A percentile compares a stretch with the other conserved stretches of the same genome.
Evolutionary conservation across 2,113 vertebrate genomes (phyloP).

Genomic region (Epinephelus fuscoguttatus): DNA sequence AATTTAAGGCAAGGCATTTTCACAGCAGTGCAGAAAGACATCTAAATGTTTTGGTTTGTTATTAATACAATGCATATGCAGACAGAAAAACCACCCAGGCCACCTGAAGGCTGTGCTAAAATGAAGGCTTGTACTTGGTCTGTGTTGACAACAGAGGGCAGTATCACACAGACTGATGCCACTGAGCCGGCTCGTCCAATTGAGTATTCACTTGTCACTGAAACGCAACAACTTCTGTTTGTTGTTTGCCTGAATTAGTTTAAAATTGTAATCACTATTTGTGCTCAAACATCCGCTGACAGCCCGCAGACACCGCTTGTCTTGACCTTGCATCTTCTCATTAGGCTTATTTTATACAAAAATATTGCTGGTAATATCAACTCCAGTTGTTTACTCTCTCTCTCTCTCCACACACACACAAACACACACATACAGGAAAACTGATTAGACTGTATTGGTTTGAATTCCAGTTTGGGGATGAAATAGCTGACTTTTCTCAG

Average conservation of each 20-base stretch:
- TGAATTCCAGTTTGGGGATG: background rate
- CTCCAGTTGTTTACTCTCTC: background rate
- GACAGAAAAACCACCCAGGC: background rate
- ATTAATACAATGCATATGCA: background rate
- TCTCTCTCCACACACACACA: background rate
- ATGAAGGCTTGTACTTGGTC: conserved; percentile 33
- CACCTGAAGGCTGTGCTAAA: background rate
- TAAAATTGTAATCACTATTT: conserved; percentile 25
- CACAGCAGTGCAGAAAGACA: background rate
- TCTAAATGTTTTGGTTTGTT: background rate
- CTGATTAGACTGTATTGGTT: conserved; percentile 18
- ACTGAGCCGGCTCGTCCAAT: background rate
- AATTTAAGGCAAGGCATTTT: too few species aligned
- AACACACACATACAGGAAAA: background rate
- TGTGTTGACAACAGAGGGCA: conserved; percentile 76
- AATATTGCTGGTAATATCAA: background rate
- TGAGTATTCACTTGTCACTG: conserved; percentile 1
- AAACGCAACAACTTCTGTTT: conserved; percentile 13
- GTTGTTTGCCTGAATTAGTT: conserved; percentile 19
- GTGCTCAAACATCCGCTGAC: conserved; percentile 1
- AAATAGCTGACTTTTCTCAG: conserved; percentile 16
- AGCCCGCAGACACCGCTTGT: conserved; percentile 9
- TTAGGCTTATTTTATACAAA: conserved; percentile 6
- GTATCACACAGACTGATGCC: conserved; percentile 37
- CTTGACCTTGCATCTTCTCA: background rate